Evolutionary conservation across 2,797 vertebrate genomes (phyloP), one percentile per base, ranked within the genome.

Genomic region (Allobates femoralis): DNA sequence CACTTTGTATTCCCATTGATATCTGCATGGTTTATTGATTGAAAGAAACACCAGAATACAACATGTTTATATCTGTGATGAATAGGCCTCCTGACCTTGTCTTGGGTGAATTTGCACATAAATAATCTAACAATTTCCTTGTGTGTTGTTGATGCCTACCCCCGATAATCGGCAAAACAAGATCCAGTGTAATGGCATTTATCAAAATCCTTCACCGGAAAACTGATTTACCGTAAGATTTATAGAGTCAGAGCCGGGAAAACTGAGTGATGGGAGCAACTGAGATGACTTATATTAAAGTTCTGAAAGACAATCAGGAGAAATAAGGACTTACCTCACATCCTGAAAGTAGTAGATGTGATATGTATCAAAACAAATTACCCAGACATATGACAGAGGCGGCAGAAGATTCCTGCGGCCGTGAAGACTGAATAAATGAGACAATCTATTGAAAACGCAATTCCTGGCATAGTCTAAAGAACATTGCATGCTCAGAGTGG

Each of bases 1-100:
- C 26, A 60, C 60, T 76, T 77, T 26, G 32, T 23, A 28, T 67
- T 41, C 46, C 30, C 46, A 67, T 62, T 32, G 41, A 14, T n/a
- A 55, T 66, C 32, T 15, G 58, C n/a, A 32, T n/a, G 30, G 18
- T 18, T 82, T 71, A 82, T 76, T 64, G 64, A 85, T 85, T 51
- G 76, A 28, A 50, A 81, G 30, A 41, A 78, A 55, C 15, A 84
- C 32, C 53, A 50, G 67, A 21, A 75, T 75, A 74, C 56, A 64
- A 51, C n/a, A 6, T 51, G 73, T 56, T 11, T 60, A 56, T 62
- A 41, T 73, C 37, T 19, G 60, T 81, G 76, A 86, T 82, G 51
- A 86, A 86, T 77, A 82, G 79, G 67, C 85, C 66, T 41, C 79
- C 56, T 81, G 56, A 78, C n/a, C 73, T 81, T 81, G 69, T 86